Percentiles rank a stretch among this genome's conserved stretches.
These are phyloP conservation scores for Cordilura impudica DNA, from an alignment of 2,888 invertebrate genomes.

Conservation along the genomic window DNA sequence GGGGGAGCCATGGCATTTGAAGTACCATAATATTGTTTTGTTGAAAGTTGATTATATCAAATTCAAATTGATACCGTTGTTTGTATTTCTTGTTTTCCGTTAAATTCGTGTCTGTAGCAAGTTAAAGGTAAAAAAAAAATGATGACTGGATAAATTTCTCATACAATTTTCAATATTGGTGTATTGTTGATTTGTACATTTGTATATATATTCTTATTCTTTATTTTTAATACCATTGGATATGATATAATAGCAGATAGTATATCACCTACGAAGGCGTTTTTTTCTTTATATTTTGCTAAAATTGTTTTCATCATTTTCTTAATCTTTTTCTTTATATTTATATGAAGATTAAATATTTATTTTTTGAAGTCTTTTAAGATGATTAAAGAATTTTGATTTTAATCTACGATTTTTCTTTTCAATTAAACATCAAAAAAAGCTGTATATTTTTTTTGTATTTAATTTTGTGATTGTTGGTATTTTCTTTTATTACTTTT, in stretches of 20 bases:
- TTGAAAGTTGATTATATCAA: not conserved
- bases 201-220: not conserved
- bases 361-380: slow-evolving; percentile 26
- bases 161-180: not conserved
- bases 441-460: not conserved
- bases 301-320: not conserved
- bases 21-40: slow-evolving; percentile 10
- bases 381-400: slow-evolving; percentile 50
- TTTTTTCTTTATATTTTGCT: slow-evolving; percentile 7
- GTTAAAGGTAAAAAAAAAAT: not conserved
- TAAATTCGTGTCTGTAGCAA: not conserved
- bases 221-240: not conserved
- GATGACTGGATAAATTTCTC: not conserved
- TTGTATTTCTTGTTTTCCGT: too few relatives aligned
- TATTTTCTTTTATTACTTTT: slow-evolving; percentile 8
- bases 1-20: not conserved
- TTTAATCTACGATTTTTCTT: slow-evolving; percentile 29
- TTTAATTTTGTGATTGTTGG: slow-evolving; percentile 35
- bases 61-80: too few relatives aligned
- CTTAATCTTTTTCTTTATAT: not conserved
- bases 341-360: slow-evolving; percentile 42
- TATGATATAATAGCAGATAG: not conserved
- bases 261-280: slow-evolving; percentile 26
- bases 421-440: not conserved
- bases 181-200: not conserved